Base-by-base conservation (phyloP, 2,797 vertebrate genomes). In the Podarcis lilfordi region DNA sequence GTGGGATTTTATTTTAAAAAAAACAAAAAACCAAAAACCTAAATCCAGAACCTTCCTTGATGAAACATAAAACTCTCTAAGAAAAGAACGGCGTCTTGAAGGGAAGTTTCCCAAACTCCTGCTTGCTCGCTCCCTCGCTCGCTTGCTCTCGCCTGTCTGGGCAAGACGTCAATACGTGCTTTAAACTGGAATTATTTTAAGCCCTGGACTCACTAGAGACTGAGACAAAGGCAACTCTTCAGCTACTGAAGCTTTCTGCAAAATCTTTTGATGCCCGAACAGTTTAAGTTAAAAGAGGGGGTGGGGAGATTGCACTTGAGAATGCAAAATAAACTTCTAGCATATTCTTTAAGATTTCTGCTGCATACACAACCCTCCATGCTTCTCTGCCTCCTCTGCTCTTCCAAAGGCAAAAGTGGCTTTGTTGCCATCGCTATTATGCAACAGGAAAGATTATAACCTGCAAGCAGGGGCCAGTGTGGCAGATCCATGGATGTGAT, bases 151-250 rank as follows among this genome's bases (percentile, higher is more conserved):
- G 55, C 85, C 94, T 91, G 91, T 85, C 94, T 90, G 95, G 93
- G 94, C 92, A 94, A 92, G 94, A 94, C 92, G 93, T 95, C 95
- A 96, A 92, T 93, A 92, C 93, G 84, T 93, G 94, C 91, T 94
- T 92, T 76, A 92, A 95, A 93, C 90, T 95, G 94, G 91, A 94
- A 95, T 91, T 90, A 93, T 93, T 94, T 95, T 91, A 93, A 95
- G 93, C 89, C 88, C 82, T 91, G 91, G 91, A 88, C 93, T 94
- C 95, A 50, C 94, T 92, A 89, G 94, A 92, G 93, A 94, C 91
- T 8, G 80, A 92, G 93, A 94, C 93, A 95, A 94, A 91, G 93
- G 94, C 92, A 93, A 91, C 90, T 91, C 92, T 91, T 94, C 86
- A 91, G 93, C 94, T 93, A 93, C 93, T 17, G 84, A 89, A 90